Percentiles rank a stretch among this genome's conserved stretches.
phyloP scores from a whole-genome alignment of 2,888 invertebrate genomes.

The Cabera pusaria region DNA sequence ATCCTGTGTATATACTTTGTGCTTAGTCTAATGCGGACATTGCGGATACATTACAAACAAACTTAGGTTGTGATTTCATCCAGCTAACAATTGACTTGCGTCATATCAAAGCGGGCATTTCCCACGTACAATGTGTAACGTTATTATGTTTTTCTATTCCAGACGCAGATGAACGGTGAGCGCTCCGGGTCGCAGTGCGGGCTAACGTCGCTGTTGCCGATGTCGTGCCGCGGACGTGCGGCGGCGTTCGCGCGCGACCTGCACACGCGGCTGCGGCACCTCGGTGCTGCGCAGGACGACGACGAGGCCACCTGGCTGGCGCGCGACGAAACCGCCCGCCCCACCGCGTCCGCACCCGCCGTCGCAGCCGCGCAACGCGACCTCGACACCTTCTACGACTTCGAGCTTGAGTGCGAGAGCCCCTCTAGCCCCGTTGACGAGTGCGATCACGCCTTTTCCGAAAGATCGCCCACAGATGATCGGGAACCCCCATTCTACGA shows the following conservation, averaged over 20 bases:
- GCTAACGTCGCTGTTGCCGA: conserved; percentile 87
- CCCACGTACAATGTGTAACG: no score
- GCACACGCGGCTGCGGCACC: conserved; percentile 88
- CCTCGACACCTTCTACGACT: conserved; percentile 85
- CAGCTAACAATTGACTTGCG: no score
- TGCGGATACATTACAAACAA: no score
- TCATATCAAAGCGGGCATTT: no score
- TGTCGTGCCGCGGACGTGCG: conserved; percentile 91
- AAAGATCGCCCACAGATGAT: conserved; percentile 77
- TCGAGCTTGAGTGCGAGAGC: conserved; percentile 86
- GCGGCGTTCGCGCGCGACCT: conserved; percentile 91
- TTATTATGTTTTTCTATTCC: conserved; percentile 47
- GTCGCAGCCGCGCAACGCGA: conserved; percentile 56
- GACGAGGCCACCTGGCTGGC: conserved; percentile 73
- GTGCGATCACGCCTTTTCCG: conserved; percentile 76
- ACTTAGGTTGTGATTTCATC: no score
- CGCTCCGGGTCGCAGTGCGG: conserved; percentile 85
- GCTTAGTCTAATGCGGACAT: no score
- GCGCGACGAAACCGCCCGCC: conserved; percentile 44
- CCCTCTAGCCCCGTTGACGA: conserved; percentile 88
- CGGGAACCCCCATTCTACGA: conserved; percentile 82
- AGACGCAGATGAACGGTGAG: conserved; percentile 82
- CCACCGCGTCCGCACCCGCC: conserved; percentile 42
- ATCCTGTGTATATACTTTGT: no score
- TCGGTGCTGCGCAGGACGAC: conserved; percentile 82